Conservation (phyloP, 2,888 invertebrate genomes). For the Gnatocerus cornutus region DNA sequence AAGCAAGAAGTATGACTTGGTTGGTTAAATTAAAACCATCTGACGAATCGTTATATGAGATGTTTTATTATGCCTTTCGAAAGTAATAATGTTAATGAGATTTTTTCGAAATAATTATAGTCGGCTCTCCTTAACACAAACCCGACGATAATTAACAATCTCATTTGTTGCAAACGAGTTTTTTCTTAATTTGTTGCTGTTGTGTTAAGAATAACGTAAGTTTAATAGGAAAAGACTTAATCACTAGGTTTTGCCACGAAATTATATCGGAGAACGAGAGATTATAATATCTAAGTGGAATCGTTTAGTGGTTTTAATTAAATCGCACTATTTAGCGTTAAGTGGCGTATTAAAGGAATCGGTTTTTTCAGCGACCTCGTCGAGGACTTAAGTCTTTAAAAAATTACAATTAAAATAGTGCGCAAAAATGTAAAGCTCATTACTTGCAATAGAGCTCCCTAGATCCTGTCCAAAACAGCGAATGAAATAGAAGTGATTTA, state of each 20-base stretch:
- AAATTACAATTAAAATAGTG: no score
- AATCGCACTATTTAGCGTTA: conserved; percentile 13
- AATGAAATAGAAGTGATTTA: neutral
- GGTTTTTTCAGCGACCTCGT: no score
- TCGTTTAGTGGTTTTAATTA: neutral
- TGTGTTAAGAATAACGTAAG: conserved; percentile 9
- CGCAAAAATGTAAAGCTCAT: no score
- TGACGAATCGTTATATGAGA: conserved; percentile 39
- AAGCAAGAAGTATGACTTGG: conserved; percentile 15
- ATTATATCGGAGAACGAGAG: neutral
- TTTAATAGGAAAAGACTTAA: conserved; percentile 40
- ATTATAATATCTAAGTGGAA: no score
- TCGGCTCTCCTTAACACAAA: conserved; percentile 40
- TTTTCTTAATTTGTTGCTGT: conserved; percentile 22
- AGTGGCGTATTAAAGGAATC: neutral
- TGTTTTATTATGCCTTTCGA: conserved; percentile 37
- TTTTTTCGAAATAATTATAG: conserved; percentile 47
- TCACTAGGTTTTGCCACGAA: conserved; percentile 15
- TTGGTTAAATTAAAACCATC: conserved; percentile 40
- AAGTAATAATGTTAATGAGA: conserved; percentile 47
- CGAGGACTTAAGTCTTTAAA: no score
- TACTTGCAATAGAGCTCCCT: neutral
- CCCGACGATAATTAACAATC: conserved; percentile 42
- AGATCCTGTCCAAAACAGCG: neutral
- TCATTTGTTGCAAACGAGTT: conserved; percentile 42